Conservation (phyloP, 2,113 vertebrate genomes). For the Scatophagus argus region DNA sequence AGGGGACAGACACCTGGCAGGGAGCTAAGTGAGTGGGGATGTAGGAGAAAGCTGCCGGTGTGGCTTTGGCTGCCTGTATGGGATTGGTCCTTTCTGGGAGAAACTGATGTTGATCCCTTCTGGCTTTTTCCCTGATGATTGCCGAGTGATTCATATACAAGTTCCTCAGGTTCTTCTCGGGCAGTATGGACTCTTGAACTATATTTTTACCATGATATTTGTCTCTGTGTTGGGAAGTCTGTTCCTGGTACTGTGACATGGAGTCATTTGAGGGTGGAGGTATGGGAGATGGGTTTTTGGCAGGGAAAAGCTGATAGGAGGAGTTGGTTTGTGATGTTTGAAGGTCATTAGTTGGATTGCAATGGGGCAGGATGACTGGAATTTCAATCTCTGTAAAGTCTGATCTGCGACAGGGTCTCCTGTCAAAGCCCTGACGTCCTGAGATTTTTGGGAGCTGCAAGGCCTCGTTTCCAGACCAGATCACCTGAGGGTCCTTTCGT, state of each 20-base stretch:
- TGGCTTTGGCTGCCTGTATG: conserved; percentile 46
- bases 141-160: conserved; percentile 77
- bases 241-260: conserved; percentile 68
- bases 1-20: conserved; percentile 61
- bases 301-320: conserved; percentile 86
- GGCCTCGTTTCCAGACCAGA: conserved; percentile 79
- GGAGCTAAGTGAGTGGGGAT: conserved; percentile 47
- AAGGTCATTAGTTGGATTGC: conserved; percentile 61
- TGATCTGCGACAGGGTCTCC: conserved; percentile 74
- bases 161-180: conserved; percentile 73
- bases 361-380: conserved; percentile 77
- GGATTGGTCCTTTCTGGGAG: conserved; percentile 64
- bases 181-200: conserved; percentile 65
- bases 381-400: conserved; percentile 89
- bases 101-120: conserved; percentile 63
- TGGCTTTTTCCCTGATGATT: conserved; percentile 66
- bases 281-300: conserved; percentile 67
- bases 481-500: conserved; percentile 68
- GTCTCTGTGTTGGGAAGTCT: conserved; percentile 62
- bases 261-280: conserved; percentile 57
- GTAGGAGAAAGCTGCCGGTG: conserved; percentile 72
- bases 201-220: conserved; percentile 60
- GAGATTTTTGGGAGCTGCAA: conserved; percentile 82
- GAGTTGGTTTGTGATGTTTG: conserved; percentile 63
- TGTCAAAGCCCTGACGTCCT: conserved; percentile 66